phyloP scores from a whole-genome alignment of 2,797 vertebrate species.

The Paguma larvata region DNA sequence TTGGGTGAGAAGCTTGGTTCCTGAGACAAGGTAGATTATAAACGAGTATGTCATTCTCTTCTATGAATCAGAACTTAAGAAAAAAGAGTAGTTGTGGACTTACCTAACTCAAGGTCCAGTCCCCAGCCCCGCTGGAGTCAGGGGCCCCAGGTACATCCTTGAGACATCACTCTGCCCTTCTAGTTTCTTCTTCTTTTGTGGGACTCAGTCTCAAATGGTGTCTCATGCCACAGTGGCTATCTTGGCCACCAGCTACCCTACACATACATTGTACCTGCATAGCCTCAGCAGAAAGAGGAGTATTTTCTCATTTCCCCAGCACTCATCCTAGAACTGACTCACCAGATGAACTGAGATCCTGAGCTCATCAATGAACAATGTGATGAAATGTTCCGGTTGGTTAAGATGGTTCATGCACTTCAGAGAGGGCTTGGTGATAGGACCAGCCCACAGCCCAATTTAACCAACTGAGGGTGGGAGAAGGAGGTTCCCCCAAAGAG shows the following conservation, averaged over 20 bases:
- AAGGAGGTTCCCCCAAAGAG: neutral
- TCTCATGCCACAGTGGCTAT: neutral
- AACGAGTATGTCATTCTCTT: neutral
- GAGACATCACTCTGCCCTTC: neutral
- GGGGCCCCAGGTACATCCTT: neutral
- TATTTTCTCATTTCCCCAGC: neutral
- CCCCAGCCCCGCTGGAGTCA: neutral
- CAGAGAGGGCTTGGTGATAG: too few relatives aligned
- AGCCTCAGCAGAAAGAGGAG: neutral
- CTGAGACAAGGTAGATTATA: fast-evolving
- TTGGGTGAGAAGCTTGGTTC: neutral
- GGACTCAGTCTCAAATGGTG: neutral
- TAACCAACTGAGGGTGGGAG: neutral
- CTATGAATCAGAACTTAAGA: neutral
- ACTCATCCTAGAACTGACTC: neutral
- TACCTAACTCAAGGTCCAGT: too few relatives aligned
- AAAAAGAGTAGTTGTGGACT: neutral
- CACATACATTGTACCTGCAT: too few relatives aligned
- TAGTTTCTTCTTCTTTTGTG: neutral
- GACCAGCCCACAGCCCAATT: neutral
- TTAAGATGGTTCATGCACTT: too few relatives aligned
- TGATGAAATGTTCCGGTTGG: neutral
- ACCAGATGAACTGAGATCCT: neutral
- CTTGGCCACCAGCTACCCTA: neutral
- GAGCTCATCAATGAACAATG: neutral